phyloP scores from a whole-genome alignment of 2,113 vertebrate genomes.

The Oplegnathus fasciatus region DNA sequence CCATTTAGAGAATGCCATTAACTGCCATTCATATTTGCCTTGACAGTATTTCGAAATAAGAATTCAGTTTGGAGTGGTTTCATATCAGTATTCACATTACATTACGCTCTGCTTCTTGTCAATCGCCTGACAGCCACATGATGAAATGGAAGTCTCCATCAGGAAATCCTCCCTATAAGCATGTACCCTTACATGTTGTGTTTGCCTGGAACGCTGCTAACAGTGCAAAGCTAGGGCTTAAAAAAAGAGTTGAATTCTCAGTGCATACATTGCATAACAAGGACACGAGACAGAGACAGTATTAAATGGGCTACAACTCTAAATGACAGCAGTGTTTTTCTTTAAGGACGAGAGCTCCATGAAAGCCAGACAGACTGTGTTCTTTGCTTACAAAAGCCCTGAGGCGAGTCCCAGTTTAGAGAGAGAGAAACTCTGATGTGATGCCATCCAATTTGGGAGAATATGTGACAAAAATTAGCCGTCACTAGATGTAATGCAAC shows the following conservation, averaged over 20 bases:
- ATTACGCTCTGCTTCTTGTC: conserved; percentile 15
- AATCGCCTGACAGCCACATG: conserved; percentile 32
- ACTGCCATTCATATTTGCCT: background rate
- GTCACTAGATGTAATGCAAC: conserved; percentile 39
- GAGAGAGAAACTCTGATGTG: conserved; percentile 30
- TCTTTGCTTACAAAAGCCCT: conserved; percentile 55
- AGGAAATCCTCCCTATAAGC: conserved; percentile 30
- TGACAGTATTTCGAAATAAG: conserved; percentile 20
- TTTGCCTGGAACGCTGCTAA: conserved; percentile 9
- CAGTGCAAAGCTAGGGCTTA: background rate
- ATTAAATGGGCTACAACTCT: conserved; percentile 41
- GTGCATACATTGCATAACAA: conserved; percentile 37
- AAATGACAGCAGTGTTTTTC: conserved; percentile 51
- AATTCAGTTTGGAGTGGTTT: background rate
- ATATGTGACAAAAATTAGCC: conserved; percentile 63
- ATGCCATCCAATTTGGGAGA: conserved; percentile 55
- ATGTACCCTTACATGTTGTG: background rate
- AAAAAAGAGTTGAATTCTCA: background rate
- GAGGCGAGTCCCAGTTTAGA: conserved; percentile 47
- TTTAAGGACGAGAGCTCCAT: conserved; percentile 53
- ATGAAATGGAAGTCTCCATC: conserved; percentile 16
- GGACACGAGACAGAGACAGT: conserved; percentile 17
- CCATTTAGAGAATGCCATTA: background rate
- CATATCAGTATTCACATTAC: conserved; percentile 6
- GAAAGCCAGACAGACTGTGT: conserved; percentile 48